Evolutionary conservation across 1,140 invertebrate genomes (phyloP).

Genomic region (Drosophila setifemur): DNA sequence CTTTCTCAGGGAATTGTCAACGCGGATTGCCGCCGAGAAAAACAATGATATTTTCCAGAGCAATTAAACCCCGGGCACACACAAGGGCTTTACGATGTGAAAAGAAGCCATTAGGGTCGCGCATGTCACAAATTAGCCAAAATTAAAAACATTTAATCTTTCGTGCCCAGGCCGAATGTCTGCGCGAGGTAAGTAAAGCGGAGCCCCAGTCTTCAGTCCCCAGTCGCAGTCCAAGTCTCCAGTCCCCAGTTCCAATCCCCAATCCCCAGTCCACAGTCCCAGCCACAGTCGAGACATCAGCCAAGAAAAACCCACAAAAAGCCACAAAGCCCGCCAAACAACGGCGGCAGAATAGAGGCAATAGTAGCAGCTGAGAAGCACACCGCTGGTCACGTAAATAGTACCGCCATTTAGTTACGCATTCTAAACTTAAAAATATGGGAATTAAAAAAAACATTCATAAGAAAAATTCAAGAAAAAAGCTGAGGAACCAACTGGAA

Average conservation of each 20-base stretch:
- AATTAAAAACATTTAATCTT: constrained; percentile 77
- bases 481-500: too few relatives aligned
- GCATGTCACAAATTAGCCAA: constrained; percentile 78
- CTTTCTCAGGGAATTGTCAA: constrained; percentile 67
- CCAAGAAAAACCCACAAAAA: constrained; percentile 54
- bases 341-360: constrained; percentile 24
- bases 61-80: constrained; percentile 57
- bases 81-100: constrained; percentile 66
- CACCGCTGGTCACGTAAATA: constrained; percentile 37
- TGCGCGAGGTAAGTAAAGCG: too few relatives aligned
- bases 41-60: constrained; percentile 48
- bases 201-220: too few relatives aligned
- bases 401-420: not conserved
- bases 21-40: constrained; percentile 6
- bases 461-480: too few relatives aligned
- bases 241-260: too few relatives aligned
- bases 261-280: too few relatives aligned
- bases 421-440: too few relatives aligned
- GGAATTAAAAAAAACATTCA: too few relatives aligned
- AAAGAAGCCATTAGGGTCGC: constrained; percentile 78
- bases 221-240: too few relatives aligned
- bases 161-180: constrained; percentile 36
- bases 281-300: constrained; percentile 11
- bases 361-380: constrained; percentile 28
- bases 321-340: constrained; percentile 29